Evolutionary conservation across 1,140 invertebrate species (phyloP).

Genomic region (Leptopilina clavipes): DNA sequence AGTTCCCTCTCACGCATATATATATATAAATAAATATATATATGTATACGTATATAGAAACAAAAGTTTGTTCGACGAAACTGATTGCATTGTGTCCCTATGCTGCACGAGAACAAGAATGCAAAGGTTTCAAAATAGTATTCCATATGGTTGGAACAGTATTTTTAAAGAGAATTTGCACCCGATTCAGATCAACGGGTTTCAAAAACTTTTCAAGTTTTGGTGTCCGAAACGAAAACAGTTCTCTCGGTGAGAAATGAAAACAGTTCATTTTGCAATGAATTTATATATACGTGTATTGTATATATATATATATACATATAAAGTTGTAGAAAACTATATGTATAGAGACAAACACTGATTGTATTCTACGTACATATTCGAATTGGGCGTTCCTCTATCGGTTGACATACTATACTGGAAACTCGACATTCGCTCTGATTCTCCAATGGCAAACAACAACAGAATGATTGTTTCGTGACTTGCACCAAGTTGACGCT

Average conservation of each 20-base stretch:
- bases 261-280: not conserved
- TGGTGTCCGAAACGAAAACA: constrained; percentile 20
- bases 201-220: not conserved
- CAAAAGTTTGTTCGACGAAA: constrained; percentile 5
- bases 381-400: constrained; percentile 51
- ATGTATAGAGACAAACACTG: constrained; percentile 56
- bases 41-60: too few relatives aligned
- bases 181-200: not conserved
- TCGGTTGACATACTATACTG: constrained; percentile 49
- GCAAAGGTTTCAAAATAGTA: not conserved
- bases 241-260: not conserved
- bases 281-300: not conserved
- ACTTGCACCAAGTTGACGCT: constrained; percentile 39
- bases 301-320: not conserved
- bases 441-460: constrained; percentile 50
- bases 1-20: not conserved
- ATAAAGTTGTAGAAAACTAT: constrained; percentile 45
- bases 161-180: constrained; percentile 11
- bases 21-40: not conserved
- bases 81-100: constrained; percentile 10
- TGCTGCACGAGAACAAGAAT: not conserved
- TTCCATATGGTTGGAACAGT: not conserved
- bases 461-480: constrained; percentile 41
- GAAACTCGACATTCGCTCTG: constrained; percentile 40
- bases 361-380: constrained; percentile 43